Base-by-base conservation (phyloP, 2,888 invertebrate species). In the Erynnis tages region DNA sequence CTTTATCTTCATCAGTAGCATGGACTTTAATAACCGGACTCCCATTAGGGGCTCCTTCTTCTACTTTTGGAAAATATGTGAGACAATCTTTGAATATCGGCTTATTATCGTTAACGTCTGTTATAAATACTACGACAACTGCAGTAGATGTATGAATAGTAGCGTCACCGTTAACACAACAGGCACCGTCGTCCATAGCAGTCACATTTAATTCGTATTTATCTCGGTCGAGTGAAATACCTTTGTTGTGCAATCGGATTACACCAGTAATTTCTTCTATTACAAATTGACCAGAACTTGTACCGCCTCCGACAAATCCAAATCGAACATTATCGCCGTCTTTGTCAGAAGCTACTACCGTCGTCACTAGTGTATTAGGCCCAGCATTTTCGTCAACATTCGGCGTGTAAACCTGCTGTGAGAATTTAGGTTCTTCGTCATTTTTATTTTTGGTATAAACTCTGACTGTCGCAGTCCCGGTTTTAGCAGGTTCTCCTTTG, bases 371-470 rank as follows among this genome's bases (percentile, higher is more conserved):
- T 3, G 98, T 98, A 70, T 97, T 97, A 0, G 97, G 96, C 0
- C 97, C 97, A 6, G 97, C 97, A 78, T 97, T 97, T 81, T 98
- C 98, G 74, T 97, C 97, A 0, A 98, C 97, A 81, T 97, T 98
- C 0, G 98, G 97, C 1, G 97, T 97, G 80, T 98, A 98, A 2
- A 98, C 97, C 90, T 97, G 97, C 71, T 98, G 98, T 0, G 97
- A 97, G 78, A 98, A 98, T 79, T 97, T 97, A 0, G 98, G 98
- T 72, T 97, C 96, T 82, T 98, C 98, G 74, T 98, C 98, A 82
- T 98, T 98, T 82, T 98, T 98, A 73, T 98, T 98, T 72, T 97
- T 97, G n/a, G 98, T 98, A 74, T 98, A 98, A 53, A 98, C 94
- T 53, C 98, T 92, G 10, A 98, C 98, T 0, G 97, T 98, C 0